Evolutionary conservation across 2,888 invertebrate species (phyloP).

Genomic region (Tenthredo scrophulariae): DNA sequence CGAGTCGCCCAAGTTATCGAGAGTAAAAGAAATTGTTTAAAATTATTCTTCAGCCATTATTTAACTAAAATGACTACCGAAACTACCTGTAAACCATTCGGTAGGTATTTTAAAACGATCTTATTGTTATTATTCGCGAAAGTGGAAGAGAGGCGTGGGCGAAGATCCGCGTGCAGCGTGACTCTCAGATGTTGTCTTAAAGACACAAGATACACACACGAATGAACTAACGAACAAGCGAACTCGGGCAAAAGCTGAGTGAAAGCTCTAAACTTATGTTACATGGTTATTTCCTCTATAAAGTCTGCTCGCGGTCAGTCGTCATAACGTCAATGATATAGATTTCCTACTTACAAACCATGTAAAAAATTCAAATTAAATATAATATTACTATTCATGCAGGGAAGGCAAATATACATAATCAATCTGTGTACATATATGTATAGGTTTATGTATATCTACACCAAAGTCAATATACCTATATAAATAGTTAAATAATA

Average conservation of each 20-base stretch:
- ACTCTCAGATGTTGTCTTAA: slow-evolving; percentile 29
- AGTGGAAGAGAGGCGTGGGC: slow-evolving; percentile 44
- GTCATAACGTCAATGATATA: slow-evolving; percentile 42
- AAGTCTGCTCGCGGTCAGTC: slow-evolving; percentile 35
- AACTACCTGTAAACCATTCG: not conserved
- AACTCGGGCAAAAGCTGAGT: slow-evolving; percentile 20
- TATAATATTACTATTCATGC: slow-evolving; percentile 25
- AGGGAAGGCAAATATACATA: slow-evolving; percentile 4
- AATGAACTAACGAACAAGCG: not conserved
- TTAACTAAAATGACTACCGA: not conserved
- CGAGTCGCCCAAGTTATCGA: not conserved
- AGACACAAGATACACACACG: not conserved
- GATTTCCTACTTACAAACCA: slow-evolving; percentile 43
- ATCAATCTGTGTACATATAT: not conserved
- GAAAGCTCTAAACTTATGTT: slow-evolving; percentile 40
- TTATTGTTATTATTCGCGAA: slow-evolving; percentile 37
- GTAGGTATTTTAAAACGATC: not conserved
- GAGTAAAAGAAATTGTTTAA: not conserved
- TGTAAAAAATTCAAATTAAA: not conserved
- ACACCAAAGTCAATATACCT: not conserved
- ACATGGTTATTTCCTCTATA: slow-evolving; percentile 1
- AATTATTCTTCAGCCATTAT: not conserved
- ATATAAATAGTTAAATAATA: not conserved
- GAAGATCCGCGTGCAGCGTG: slow-evolving; percentile 45
- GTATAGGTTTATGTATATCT: no score